A percentile compares a stretch with the other conserved stretches of the same genome.
These are phyloP conservation scores for Suillia variegata DNA, from an alignment of 2,888 invertebrate genomes.

Conservation along the genomic window DNA sequence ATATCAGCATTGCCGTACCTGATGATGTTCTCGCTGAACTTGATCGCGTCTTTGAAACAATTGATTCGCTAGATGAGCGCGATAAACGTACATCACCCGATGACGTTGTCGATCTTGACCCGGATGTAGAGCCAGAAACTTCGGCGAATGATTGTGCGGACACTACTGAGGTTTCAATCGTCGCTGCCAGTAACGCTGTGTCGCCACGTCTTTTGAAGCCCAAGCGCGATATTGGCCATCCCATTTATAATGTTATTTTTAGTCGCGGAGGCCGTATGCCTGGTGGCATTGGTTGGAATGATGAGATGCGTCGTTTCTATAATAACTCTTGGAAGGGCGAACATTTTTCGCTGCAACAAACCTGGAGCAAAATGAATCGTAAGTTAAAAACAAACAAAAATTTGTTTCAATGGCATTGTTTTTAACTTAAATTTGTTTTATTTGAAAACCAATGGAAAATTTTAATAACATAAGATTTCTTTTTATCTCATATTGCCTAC, in stretches of 20 bases:
- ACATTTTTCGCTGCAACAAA: conserved; percentile 65
- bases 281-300: conserved; percentile 53
- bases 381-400: conserved; percentile 37
- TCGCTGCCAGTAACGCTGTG: no score
- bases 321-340: conserved; percentile 71
- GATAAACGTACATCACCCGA: conserved; percentile 9
- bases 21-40: conserved; percentile 24
- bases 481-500: conserved; percentile 3
- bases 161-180: background rate
- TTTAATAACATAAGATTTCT: background rate
- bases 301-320: conserved; percentile 70
- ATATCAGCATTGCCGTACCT: no score
- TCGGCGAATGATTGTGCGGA: conserved; percentile 7
- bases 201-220: background rate
- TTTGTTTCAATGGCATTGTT: background rate
- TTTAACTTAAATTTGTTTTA: background rate
- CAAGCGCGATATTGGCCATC: conserved; percentile 10
- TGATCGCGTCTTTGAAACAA: conserved; percentile 34
- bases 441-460: background rate
- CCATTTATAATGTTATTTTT: conserved; percentile 29
- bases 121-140: conserved; percentile 23
- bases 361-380: conserved; percentile 72
- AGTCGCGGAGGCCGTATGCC: conserved; percentile 25
- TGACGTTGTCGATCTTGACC: conserved; percentile 19
- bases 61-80: conserved; percentile 31